Evolutionary conservation across 1,140 invertebrate genomes (phyloP).

Genomic region (Tetramorium simillimum): DNA sequence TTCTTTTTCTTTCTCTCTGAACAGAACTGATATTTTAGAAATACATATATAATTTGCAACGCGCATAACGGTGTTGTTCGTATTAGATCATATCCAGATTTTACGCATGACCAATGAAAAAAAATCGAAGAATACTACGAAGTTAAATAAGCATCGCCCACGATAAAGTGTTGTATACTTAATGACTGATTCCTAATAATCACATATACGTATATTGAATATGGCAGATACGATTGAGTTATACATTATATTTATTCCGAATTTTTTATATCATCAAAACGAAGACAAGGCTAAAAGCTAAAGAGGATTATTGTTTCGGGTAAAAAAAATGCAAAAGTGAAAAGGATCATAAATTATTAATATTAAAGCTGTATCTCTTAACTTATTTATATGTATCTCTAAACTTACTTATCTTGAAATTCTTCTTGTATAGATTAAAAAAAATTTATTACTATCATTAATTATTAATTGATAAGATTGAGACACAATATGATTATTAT

Average conservation of each 20-base stretch:
- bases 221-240: not conserved
- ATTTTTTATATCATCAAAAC: constrained; percentile 39
- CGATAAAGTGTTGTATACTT: constrained; percentile 13
- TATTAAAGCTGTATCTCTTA: not conserved
- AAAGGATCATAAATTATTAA: not conserved
- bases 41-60: not conserved
- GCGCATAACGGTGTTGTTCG: not conserved
- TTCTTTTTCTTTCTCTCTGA: not conserved
- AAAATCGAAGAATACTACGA: not conserved
- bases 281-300: not conserved
- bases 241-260: not conserved
- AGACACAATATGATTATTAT: not conserved
- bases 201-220: not conserved
- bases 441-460: not conserved
- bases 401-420: not conserved
- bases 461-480: not conserved
- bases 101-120: not conserved
- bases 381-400: not conserved
- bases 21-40: not conserved
- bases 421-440: not conserved
- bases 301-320: not conserved
- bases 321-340: not conserved
- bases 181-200: not conserved
- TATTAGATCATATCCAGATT: constrained; percentile 28
- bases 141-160: constrained; percentile 13